These are phyloP conservation scores for Vespertilio murinus DNA, from an alignment of 2,797 vertebrate species.

Conservation along the genomic window DNA sequence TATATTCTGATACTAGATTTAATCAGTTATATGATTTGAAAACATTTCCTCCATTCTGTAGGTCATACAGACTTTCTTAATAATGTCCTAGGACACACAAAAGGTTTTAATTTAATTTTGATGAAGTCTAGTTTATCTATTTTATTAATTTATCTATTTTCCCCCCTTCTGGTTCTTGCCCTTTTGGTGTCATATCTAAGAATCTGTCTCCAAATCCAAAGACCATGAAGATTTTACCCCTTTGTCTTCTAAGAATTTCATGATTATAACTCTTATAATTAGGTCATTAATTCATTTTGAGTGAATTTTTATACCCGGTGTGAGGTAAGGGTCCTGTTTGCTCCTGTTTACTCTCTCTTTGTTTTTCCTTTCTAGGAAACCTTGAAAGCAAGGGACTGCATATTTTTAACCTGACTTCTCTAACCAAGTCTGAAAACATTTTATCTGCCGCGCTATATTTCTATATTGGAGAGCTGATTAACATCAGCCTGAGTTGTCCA, in stretches of 20 bases:
- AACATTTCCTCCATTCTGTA: neutral
- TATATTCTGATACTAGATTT: neutral
- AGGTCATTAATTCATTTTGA: neutral
- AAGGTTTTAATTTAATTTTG: neutral
- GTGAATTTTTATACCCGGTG: neutral
- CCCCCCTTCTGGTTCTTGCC: neutral
- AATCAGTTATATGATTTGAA: neutral
- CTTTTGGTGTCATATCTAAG: neutral
- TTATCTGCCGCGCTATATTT: constrained; percentile 94
- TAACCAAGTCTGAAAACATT: constrained; percentile 93
- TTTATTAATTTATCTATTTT: neutral
- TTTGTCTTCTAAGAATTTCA: neutral
- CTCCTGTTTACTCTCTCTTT: neutral
- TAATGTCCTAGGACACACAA: neutral
- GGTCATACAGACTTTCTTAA: neutral
- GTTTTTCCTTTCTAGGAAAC: constrained; percentile 84
- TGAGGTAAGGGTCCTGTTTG: neutral
- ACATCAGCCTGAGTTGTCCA: constrained; percentile 79
- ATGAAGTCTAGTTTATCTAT: neutral
- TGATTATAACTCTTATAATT: neutral
- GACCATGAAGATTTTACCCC: neutral
- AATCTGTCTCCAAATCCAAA: neutral
- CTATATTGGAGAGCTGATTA: constrained; percentile 88
- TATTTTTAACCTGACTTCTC: constrained; percentile 94
- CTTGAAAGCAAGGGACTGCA: constrained; percentile 87